Evolutionary conservation across 2,113 vertebrate genomes (phyloP), one percentile per base, ranked within the genome.

Genomic region (Neopipo cinnamomea): DNA sequence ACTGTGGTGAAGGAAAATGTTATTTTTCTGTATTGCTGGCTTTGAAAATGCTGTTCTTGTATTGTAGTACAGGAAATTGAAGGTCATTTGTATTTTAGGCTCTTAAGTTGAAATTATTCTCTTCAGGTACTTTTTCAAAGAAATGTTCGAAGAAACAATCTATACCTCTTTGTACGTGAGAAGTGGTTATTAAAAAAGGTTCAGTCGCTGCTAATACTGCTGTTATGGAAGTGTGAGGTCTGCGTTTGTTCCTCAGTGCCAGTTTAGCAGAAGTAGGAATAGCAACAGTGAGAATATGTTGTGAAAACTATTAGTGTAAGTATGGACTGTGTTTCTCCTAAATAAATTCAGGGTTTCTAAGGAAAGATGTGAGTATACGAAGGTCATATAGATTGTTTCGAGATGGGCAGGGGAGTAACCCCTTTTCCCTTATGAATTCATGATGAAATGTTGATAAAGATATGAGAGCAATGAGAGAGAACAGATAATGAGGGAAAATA

Each of bases 121-220:
- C 53, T 35, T 31, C 30, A 25, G 44, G 14, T 91, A 33, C 27
- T 39, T 92, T 65, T 80, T 41, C 16, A 73, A 72, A 41, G 14
- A 50, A 11, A 12, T 81, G 67, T 87, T 77, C 50, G 30, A 75
- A 53, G 83, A 37, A 85, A 42, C 2, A 1, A 20, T 8, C 12
- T 63, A 28, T 85, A 49, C 12, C 17, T 72, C n/a, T 73, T 0
- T 18, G 3, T 52, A 39, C 0, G 0, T 63, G 49, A 39, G 35
- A 20, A 76, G 8, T n/a, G 37, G 20, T 31, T 72, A 9, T 37
- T 49, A 31, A 58, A 76, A 50, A 42, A 75, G 39, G 12, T 39
- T 77, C 21, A 8, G 11, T 73, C 28, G 55, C 71, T 74, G 56
- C 78, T 90, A 20, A 35, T 55, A 53, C 19, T 74, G 30, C 50